Base-by-base conservation (phyloP, 2,888 invertebrate species). In the Ectemnius cavifrons region DNA sequence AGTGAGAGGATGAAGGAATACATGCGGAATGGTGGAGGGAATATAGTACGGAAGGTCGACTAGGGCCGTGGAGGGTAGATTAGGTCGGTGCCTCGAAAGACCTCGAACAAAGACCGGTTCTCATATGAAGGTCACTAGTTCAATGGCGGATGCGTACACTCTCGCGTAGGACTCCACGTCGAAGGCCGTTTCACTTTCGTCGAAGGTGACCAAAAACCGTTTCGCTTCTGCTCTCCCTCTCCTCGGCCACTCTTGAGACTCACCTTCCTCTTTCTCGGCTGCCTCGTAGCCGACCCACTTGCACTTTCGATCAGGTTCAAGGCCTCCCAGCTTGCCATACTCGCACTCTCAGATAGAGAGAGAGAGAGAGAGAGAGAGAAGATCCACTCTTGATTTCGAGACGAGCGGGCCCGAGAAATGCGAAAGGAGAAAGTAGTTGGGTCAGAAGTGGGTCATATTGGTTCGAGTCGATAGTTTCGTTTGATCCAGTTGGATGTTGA, bases 101-200 rank as follows among this genome's bases (percentile, higher is more conserved):
- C 81, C 81, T 73, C 66, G 86, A 87, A 87, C 86, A 83, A 85
- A 86, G 87, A 90, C 90, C 90, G 90, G 90, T 90, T 90, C 83
- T 83, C 83, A 82, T 89, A 89, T 89, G 89, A 90, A 90, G 90
- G 90, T 90, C 89, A 89, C 88, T 90, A 85, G 90, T 89, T 88
- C 89, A 89, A 87, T 84, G 86, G 85, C 86, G 86, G 81, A 68
- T 70, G 66, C 37, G 71, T 62, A 68, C 60, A 70, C 68, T 56
- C 62, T 27, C 16, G 47, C 46, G 37, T 37, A 52, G 52, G 52
- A 52, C 63, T 62, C 67, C 73, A 74, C 67, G 73, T 52, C 83
- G 83, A 83, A 83, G 83, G 83, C 77, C 83, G 83, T 83, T 83
- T 82, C 82, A 81, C 83, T 83, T 82, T 83, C 82, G 78, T 82